A percentile compares a stretch with the other conserved stretches of the same genome.
These are phyloP conservation scores for Tachina lurida DNA, from an alignment of 2,888 invertebrate genomes.

Conservation along the genomic window DNA sequence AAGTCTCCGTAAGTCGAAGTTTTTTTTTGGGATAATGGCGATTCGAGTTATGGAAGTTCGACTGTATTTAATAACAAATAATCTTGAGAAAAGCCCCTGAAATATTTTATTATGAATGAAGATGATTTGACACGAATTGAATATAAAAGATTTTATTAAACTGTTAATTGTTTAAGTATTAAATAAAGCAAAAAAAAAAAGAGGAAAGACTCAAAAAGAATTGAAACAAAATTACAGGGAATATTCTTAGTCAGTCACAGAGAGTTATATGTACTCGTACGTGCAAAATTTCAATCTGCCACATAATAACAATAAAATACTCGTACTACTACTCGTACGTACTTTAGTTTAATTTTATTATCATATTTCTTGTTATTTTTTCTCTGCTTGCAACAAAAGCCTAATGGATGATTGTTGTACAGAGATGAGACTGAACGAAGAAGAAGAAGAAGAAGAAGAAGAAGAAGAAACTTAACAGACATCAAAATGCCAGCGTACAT, in stretches of 20 bases:
- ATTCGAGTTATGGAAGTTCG: too few species aligned
- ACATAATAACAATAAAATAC: conserved; percentile 10
- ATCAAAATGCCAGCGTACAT: conserved; percentile 2
- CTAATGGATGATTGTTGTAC: conserved; percentile 4
- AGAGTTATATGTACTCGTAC: conserved; percentile 2
- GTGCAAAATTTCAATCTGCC: conserved; percentile 30
- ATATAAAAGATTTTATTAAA: conserved; percentile 18
- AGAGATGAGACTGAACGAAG: neutral
- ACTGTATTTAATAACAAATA: neutral
- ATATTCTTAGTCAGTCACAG: conserved; percentile 21
- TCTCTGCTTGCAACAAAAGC: conserved; percentile 16
- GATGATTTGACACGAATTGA: neutral
- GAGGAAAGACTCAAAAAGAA: neutral
- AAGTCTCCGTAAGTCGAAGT: too few species aligned
- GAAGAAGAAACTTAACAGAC: conserved; percentile 22
- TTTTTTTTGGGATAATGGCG: too few species aligned
- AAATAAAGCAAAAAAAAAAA: neutral
- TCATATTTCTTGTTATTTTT: neutral
- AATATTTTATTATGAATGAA: neutral
- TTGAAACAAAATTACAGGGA: conserved; percentile 11
- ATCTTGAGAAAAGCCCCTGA: neutral
- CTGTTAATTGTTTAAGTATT: conserved; percentile 2
- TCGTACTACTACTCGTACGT: neutral
- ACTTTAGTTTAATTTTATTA: neutral
- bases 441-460: neutral